phyloP scores from a whole-genome alignment of 2,797 vertebrate genomes.

The Denticeps clupeoides region DNA sequence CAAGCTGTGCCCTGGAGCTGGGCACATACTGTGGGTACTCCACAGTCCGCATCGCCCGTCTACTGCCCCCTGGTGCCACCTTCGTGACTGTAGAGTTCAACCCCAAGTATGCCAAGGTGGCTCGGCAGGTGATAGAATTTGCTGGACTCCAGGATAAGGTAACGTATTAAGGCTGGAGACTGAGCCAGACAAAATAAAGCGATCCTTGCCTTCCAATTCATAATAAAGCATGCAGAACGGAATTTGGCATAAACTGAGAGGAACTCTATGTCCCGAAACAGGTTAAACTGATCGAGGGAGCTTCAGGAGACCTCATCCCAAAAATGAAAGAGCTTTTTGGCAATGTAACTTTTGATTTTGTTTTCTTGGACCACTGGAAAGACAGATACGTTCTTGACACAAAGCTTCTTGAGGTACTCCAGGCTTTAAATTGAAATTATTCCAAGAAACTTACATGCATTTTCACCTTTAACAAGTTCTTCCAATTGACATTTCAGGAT shows the following conservation, averaged over 20 bases:
- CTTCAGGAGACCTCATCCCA: constrained; percentile 63
- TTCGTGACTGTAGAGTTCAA: constrained; percentile 69
- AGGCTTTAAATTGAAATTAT: not conserved
- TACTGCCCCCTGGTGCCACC: constrained; percentile 48
- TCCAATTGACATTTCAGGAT: too few species aligned
- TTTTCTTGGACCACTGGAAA: constrained; percentile 81
- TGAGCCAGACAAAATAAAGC: too few species aligned
- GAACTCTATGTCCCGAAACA: constrained; percentile 23
- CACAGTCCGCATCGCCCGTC: constrained; percentile 59
- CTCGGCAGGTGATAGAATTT: constrained; percentile 62
- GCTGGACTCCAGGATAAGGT: constrained; percentile 71
- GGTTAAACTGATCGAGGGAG: constrained; percentile 64
- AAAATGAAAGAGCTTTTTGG: constrained; percentile 64
- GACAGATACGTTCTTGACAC: constrained; percentile 63
- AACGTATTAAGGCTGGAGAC: too few species aligned
- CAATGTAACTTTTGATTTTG: constrained; percentile 66
- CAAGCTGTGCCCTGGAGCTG: constrained; percentile 33
- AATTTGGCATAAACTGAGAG: not conserved
- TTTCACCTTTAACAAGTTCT: too few species aligned
- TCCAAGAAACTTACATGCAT: not conserved
- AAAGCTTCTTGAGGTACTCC: constrained; percentile 61
- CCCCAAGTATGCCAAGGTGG: constrained; percentile 48
- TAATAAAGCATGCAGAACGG: too few species aligned
- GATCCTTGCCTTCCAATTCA: too few species aligned
- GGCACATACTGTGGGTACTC: constrained; percentile 75